Evolutionary conservation across 2,888 invertebrate species (phyloP), one percentile per base, ranked within the genome.

Genomic region (Eueremaeus valkanovi): DNA sequence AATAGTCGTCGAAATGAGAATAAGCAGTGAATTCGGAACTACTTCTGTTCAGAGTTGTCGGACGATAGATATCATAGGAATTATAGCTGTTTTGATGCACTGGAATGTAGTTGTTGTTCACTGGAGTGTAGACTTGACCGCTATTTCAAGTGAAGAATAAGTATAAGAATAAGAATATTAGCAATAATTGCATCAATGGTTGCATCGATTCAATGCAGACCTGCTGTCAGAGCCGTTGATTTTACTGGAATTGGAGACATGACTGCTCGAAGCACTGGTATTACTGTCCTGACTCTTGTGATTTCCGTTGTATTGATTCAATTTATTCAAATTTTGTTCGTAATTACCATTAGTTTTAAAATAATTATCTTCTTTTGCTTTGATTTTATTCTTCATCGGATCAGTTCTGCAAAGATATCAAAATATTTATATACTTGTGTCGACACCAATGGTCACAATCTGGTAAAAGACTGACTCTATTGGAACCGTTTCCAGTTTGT

Each of bases 211-310:
- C 1, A 55, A n/a, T n/a, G n/a, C 55, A 55, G 9, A 66, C 70
- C 70, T 36, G 36, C 42, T 31, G 16, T 72, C 75, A n/a, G 51
- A 58, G 42, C 73, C 58, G 58, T 16, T 45, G 58, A 73, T 45
- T 73, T 75, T 73, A 33, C 72, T 49, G 21, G 73, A 73, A 31
- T 75, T 73, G 45, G 66, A 70, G 6, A 42, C 40, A 31, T 73
- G 72, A 72, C 63, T 77, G 66, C 61, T 33, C 21, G 72, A 55
- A 18, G 66, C 49, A 61, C 31, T 24, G n/a, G 36, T 72, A 72
- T 73, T 76, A 73, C 77, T 76, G 72, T 76, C 66, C 36, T 2
- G 73, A 63, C 36, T 72, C 63, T 72, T 51, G 33, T 51, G 33
- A 74, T 27, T 36, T 16, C 27, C 40, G 45, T 74, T 66, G 24